phyloP scores from a whole-genome alignment of 92 coral and sea anemone genomes.

The Epizoanthus illoricatus region DNA sequence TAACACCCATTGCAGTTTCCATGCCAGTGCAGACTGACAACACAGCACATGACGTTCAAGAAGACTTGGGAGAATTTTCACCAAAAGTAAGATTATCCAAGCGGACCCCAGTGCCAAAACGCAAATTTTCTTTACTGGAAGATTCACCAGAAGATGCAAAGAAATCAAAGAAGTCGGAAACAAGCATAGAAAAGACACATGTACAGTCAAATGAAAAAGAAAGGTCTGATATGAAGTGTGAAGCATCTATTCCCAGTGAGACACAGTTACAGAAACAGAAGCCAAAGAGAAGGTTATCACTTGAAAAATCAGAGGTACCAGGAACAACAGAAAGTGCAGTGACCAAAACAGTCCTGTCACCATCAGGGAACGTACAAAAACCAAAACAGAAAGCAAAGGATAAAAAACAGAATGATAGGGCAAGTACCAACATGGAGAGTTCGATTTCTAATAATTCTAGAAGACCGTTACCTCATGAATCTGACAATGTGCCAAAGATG shows the following conservation, averaged over 20 bases:
- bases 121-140: constrained; percentile 73
- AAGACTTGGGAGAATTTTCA: constrained; percentile 9
- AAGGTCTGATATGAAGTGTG: not conserved
- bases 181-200: not conserved
- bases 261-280: not conserved
- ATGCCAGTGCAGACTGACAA: not conserved
- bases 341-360: not conserved
- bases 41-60: not conserved
- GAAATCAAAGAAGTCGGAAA: constrained; percentile 27
- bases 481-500: not conserved
- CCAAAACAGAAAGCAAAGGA: constrained; percentile 4
- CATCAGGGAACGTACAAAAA: not conserved
- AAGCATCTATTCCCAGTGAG: not conserved
- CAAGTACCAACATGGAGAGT: not conserved
- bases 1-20: not conserved
- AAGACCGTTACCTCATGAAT: not conserved
- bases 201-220: not conserved
- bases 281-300: not conserved
- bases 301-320: not conserved
- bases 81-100: constrained; percentile 74
- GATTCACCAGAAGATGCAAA: constrained; percentile 25
- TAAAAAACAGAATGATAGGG: not conserved
- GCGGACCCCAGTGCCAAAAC: constrained; percentile 83
- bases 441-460: constrained; percentile 1
- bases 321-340: not conserved